These are phyloP conservation scores for Mormyrus hasselquistii DNA, from an alignment of 2,797 vertebrate genomes.

Conservation along the genomic window DNA sequence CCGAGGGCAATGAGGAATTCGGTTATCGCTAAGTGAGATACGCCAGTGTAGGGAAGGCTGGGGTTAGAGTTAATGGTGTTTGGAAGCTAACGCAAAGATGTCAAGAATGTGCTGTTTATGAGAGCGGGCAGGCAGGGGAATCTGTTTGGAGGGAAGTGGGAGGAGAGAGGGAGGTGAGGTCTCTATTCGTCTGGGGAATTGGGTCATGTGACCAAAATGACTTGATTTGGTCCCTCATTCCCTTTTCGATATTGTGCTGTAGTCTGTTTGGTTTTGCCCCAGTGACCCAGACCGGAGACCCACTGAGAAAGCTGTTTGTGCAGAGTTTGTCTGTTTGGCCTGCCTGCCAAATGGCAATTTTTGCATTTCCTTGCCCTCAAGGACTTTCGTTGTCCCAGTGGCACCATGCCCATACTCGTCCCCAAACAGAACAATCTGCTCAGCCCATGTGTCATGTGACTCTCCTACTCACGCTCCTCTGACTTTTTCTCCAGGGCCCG, in stretches of 20 bases:
- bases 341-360: slow-evolving; percentile 1
- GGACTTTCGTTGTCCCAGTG: not conserved
- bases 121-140: not conserved
- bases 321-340: not conserved
- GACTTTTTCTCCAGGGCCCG: not conserved
- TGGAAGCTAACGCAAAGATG: not conserved
- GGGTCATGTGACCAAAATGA: not conserved
- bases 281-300: not conserved
- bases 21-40: not conserved
- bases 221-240: not conserved
- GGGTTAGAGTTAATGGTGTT: not conserved
- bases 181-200: not conserved
- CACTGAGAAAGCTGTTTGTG: not conserved
- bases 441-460: not conserved
- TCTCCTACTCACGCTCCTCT: not conserved
- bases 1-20: not conserved
- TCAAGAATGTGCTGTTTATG: not conserved
- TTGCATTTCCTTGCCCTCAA: not conserved
- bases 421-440: not conserved
- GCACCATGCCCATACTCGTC: not conserved
- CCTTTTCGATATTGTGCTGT: not conserved
- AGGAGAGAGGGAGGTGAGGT: not conserved
- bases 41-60: not conserved
- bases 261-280: not conserved
- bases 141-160: not conserved